A percentile compares a stretch with the other conserved stretches of the same genome.
Conservation (phyloP, 2,888 invertebrate genomes). For the Cephus rjabovi region DNA sequence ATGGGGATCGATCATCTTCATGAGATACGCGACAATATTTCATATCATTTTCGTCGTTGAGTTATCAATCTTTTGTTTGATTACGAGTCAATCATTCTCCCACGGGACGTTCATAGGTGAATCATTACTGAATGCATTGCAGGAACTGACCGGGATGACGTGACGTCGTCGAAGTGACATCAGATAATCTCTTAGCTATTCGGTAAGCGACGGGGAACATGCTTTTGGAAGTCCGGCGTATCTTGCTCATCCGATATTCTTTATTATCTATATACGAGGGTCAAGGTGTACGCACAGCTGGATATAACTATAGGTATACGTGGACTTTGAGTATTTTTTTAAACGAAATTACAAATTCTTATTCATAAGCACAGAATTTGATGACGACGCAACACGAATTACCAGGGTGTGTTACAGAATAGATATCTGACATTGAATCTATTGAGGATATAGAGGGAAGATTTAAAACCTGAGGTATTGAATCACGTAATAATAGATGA, state of each 20-base stretch:
- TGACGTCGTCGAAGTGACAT: not conserved
- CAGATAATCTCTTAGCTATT: not conserved
- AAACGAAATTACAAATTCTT: not conserved
- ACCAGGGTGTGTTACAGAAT: not conserved
- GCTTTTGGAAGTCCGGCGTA: not conserved
- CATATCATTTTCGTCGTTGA: conserved; percentile 24
- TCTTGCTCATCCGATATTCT: not conserved
- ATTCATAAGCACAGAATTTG: not conserved
- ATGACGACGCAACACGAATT: not conserved
- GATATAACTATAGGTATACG: not conserved
- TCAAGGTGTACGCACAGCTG: not conserved
- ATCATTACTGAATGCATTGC: conserved; percentile 9
- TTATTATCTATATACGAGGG: not conserved
- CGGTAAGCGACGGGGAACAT: not conserved
- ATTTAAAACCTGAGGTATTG: too few relatives aligned
- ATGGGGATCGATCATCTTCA: conserved; percentile 41
- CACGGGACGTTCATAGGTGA: conserved; percentile 7
- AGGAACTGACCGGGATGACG: conserved; percentile 8
- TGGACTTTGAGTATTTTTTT: not conserved
- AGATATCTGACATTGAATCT: not conserved
- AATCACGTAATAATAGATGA: not conserved
- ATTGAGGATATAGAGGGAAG: too few relatives aligned
- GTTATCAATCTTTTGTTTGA: conserved; percentile 32
- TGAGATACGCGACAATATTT: conserved; percentile 26
- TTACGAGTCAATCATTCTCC: conserved; percentile 21